Evolutionary conservation across 1,140 invertebrate genomes (phyloP).

Genomic region (Bombus confusus): DNA sequence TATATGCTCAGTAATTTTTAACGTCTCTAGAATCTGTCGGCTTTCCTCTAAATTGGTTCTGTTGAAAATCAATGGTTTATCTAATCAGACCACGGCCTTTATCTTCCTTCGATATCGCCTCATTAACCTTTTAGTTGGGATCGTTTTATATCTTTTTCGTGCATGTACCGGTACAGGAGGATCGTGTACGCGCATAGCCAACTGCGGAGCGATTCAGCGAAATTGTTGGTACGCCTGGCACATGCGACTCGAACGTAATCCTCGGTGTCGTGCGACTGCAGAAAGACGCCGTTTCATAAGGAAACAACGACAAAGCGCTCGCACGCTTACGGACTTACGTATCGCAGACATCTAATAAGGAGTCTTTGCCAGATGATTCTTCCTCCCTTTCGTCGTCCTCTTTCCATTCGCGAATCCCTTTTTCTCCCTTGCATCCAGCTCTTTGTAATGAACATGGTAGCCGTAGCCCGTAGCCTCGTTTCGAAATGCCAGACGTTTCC

Average conservation of each 20-base stretch:
- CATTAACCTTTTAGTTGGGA: conserved; percentile 38
- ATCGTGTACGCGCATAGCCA: background rate
- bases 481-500: background rate
- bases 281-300: conserved; percentile 45
- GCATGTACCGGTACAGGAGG: background rate
- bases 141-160: conserved; percentile 6
- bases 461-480: background rate
- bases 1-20: background rate
- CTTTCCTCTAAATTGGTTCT: background rate
- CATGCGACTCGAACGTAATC: conserved; percentile 19
- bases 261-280: conserved; percentile 19
- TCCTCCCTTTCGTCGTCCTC: background rate
- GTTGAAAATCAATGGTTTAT: conserved; percentile 48
- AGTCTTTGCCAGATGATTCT: conserved; percentile 10
- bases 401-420: background rate
- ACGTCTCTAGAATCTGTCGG: background rate
- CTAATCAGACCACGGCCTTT: conserved; percentile 44
- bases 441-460: background rate
- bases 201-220: background rate
- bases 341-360: conserved; percentile 33
- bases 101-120: conserved; percentile 38
- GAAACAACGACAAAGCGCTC: conserved; percentile 68
- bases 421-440: background rate
- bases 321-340: conserved; percentile 57
- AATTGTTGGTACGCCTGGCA: conserved; percentile 9